A percentile compares a stretch with the other conserved stretches of the same genome.
Conservation (phyloP, 2,888 invertebrate species). For the Callyntrura sp. region DNA sequence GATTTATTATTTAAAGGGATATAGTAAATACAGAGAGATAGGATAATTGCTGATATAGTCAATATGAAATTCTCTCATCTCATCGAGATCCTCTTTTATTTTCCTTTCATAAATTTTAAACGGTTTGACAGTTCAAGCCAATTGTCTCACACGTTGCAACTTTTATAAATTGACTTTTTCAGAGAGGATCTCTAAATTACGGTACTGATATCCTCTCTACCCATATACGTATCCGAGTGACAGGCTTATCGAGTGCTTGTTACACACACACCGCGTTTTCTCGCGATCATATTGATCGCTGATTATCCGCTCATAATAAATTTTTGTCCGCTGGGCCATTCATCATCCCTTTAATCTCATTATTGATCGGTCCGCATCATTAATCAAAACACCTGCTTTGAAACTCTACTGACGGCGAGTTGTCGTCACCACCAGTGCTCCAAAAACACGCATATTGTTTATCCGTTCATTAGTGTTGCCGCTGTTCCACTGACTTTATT, state of each 20-base stretch:
- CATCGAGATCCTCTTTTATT: background rate
- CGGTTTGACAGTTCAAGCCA: slow-evolving; percentile 43
- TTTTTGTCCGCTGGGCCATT: background rate
- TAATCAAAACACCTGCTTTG: slow-evolving; percentile 41
- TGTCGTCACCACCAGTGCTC: background rate
- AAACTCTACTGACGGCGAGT: too few relatives aligned
- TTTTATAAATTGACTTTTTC: slow-evolving; percentile 13
- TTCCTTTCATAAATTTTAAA: slow-evolving; percentile 40
- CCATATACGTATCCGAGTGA: background rate
- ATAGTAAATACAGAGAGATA: background rate
- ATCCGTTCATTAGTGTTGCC: background rate
- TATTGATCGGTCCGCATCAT: slow-evolving; percentile 40
- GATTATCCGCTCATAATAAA: background rate
- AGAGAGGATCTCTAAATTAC: background rate
- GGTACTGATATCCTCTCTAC: background rate
- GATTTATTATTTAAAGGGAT: background rate
- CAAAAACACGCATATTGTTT: background rate
- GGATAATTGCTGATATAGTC: too few relatives aligned
- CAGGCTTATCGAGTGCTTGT: background rate
- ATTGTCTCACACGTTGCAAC: slow-evolving; percentile 37
- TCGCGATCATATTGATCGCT: slow-evolving; percentile 14
- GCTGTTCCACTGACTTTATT: background rate
- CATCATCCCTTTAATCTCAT: slow-evolving; percentile 39
- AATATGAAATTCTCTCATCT: background rate
- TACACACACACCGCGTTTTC: background rate